These are phyloP conservation scores for Xestia sexstrigata DNA, from an alignment of 2,888 invertebrate genomes.

Conservation along the genomic window DNA sequence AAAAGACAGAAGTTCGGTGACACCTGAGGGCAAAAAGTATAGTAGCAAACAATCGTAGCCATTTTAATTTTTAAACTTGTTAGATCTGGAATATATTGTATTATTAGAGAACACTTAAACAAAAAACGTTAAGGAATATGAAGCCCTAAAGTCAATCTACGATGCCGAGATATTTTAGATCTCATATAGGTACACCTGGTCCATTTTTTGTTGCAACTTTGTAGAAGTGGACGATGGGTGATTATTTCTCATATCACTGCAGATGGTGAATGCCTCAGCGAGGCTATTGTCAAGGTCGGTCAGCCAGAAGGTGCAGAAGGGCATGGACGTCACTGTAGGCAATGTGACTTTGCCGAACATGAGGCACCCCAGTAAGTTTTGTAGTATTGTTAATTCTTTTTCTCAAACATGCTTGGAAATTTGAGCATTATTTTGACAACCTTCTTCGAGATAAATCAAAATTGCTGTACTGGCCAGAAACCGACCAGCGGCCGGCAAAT, in stretches of 20 bases:
- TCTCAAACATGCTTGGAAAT: too few relatives aligned
- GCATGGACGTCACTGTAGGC: slow-evolving; percentile 81
- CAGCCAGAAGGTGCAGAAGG: slow-evolving; percentile 77
- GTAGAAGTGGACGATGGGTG: not conserved
- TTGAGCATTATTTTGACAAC: too few relatives aligned
- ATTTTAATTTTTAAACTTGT: not conserved
- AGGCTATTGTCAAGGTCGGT: slow-evolving; percentile 79
- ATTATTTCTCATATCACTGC: not conserved
- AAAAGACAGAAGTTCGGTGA: not conserved
- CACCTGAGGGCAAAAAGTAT: not conserved
- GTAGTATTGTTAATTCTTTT: not conserved
- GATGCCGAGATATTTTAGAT: not conserved
- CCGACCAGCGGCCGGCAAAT: too few relatives aligned
- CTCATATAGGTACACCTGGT: not conserved
- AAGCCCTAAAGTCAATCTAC: not conserved
- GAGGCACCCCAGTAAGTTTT: slow-evolving; percentile 80
- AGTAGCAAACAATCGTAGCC: not conserved
- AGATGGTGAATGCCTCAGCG: slow-evolving; percentile 84
- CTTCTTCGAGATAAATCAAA: too few relatives aligned
- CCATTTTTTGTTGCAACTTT: not conserved
- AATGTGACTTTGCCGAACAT: slow-evolving; percentile 82
- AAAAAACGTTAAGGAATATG: not conserved
- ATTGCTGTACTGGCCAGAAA: too few relatives aligned
- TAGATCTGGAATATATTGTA: not conserved
- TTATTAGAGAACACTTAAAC: not conserved